Base-by-base conservation (phyloP, 1,140 invertebrate genomes). In the Cyclina sinensis region DNA sequence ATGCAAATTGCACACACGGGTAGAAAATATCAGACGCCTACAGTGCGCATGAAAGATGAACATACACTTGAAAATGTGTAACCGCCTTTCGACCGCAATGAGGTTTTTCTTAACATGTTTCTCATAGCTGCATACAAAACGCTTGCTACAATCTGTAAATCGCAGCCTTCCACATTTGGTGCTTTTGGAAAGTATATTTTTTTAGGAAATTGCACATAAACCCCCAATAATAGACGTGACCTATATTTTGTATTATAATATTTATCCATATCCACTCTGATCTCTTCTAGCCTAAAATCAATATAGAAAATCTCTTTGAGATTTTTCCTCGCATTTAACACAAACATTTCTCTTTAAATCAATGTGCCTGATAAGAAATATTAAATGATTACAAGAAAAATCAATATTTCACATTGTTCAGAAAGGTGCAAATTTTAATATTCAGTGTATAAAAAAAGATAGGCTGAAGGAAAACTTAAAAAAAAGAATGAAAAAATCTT, bases 321-420 rank as follows among this genome's bases (percentile, higher is more conserved):
- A 87, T 79, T 48, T 87, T 87, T 70, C 57, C 43, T 30, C 74
- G 30, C n/a, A 59, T 70, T 87, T 68, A 76, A 87, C 76, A 87
- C 85, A 87, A 87, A 87, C 85, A 87, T 48, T 87, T 87, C 62
- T 87, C 48, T 79, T 32, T 35, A 80, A 87, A 87, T 87, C 85
- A 87, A 87, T 87, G 70, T 51, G 21, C 24, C 76, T 79, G 85
- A 87, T 87, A 87, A 87, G 85, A 80, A 80, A 87, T 87, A 87
- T 87, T 79, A 87, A 87, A 87, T 80, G 85, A 87, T 87, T 78
- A 87, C 18, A 18, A 32, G 54, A 78, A 39, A 70, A 87, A 79
- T 87, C 85, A 80, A 87, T 87, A 65, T 80, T 16, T 24, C 30
- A 54, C 48, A 87, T 79, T 87, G 85, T 80, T 78, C 16, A 57